Base-by-base conservation (phyloP, 2,113 vertebrate species). In the Nymphicus hollandicus region DNA sequence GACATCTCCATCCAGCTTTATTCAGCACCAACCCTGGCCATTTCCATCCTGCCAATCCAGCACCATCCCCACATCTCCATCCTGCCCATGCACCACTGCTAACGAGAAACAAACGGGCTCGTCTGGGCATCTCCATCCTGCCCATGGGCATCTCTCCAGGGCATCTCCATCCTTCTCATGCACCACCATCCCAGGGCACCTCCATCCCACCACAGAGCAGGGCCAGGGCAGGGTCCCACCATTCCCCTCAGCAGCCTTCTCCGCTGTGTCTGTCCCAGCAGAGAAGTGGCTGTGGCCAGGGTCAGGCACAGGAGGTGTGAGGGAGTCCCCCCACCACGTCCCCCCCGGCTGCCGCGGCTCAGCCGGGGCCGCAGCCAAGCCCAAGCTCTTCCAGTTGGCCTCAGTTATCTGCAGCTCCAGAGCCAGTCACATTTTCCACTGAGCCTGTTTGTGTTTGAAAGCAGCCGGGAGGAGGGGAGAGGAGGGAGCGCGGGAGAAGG, bases 381-480 rank as follows among this genome's bases (percentile, higher is more conserved):
- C 86, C 46, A 37, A 24, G 74, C 87, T 76, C 87, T 65, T 96
- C 82, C 93, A 93, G 70, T 89, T 96, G 93, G 92, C 86, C 91
- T 63, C 83, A 49, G 81, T 89, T 96, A 86, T 94, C 96, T 70
- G 35, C 60, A 43, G 88, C 85, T 73, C 49, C 29, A 1, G 9
- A 12, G 43, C 71, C 6, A 70, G 27, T 93, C 89, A 96, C 78
- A 92, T 94, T 96, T 96, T 95, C 94, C 92, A 91, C 53, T 63
- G 89, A 68, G 77, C 81, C 11, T 47, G 88, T 76, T 93, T 86
- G 83, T 55, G 84, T 87, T 77, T 6, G 46, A 53, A 52, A 10
- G 89, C 39, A 5, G 72, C 41, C 3, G 65, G 69, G 73, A 72
- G 71, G n/a, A 31, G 39, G 22, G 88, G 58, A 46, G 63, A 25